Evolutionary conservation across 2,113 vertebrate species (phyloP).

Genomic region (Calonectris borealis): DNA sequence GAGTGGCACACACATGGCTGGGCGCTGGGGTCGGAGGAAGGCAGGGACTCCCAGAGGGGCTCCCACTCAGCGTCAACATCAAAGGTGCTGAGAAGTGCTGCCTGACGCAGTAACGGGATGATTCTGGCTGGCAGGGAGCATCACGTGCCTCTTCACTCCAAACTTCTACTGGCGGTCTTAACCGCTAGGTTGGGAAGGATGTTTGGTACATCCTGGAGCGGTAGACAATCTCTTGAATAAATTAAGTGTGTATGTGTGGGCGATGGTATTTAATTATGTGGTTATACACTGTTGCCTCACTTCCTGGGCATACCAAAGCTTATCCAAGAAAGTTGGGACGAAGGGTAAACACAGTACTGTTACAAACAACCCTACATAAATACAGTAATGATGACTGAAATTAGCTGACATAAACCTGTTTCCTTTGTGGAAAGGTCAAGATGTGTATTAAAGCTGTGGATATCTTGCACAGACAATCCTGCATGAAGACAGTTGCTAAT

Average conservation of each 20-base stretch:
- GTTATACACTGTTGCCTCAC: neutral
- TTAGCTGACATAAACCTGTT: neutral
- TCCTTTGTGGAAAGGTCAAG: neutral
- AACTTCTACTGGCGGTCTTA: neutral
- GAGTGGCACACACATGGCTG: neutral
- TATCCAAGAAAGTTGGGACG: neutral
- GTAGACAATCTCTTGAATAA: neutral
- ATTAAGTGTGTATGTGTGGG: neutral
- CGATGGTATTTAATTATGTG: neutral
- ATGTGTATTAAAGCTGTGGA: neutral
- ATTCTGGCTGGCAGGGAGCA: neutral
- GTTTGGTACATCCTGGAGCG: neutral
- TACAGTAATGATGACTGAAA: neutral
- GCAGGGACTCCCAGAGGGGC: too few relatives aligned
- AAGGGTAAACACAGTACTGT: neutral
- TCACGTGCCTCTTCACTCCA: neutral
- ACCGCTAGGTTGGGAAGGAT: neutral
- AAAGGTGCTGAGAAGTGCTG: neutral
- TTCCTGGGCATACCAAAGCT: neutral
- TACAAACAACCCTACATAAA: neutral
- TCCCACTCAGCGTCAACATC: neutral
- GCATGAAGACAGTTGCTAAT: neutral
- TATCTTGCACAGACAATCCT: neutral
- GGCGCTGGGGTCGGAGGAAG: accelerated
- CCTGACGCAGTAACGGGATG: neutral